Evolutionary conservation across 2,113 vertebrate genomes (phyloP).

Genomic region (Prietella phreatophila): DNA sequence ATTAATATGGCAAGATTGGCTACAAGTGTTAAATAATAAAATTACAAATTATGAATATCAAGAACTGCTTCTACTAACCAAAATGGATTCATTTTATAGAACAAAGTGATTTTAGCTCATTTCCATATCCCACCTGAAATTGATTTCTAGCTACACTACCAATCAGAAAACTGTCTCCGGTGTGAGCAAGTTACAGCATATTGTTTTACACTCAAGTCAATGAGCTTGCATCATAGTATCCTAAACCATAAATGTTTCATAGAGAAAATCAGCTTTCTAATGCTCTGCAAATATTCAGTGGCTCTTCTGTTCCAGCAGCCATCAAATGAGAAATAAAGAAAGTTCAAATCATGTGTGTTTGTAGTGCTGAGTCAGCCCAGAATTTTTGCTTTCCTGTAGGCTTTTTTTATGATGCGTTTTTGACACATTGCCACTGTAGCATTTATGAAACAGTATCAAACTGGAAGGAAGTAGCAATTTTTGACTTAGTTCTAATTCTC

Average conservation of each 20-base stretch:
- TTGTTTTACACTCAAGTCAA: neutral
- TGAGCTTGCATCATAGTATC: neutral
- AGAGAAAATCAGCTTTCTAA: slow-evolving; percentile 18
- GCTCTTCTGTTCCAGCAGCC: slow-evolving; percentile 29
- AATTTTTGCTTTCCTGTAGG: slow-evolving; percentile 33
- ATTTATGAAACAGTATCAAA: neutral
- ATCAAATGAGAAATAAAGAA: slow-evolving; percentile 39
- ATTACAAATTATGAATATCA: neutral
- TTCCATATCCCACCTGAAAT: neutral
- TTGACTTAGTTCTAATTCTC: neutral
- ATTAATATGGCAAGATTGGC: neutral
- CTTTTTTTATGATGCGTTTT: slow-evolving; percentile 30
- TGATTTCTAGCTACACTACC: neutral
- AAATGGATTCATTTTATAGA: neutral
- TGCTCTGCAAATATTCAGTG: slow-evolving; percentile 10
- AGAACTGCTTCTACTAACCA: neutral
- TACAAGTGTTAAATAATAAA: neutral
- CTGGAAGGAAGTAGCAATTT: neutral
- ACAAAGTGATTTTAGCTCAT: neutral
- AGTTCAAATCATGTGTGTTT: slow-evolving; percentile 22
- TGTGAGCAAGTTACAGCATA: neutral
- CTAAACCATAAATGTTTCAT: slow-evolving; percentile 5
- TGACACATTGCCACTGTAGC: slow-evolving; percentile 17
- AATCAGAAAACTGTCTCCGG: neutral
- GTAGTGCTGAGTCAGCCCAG: slow-evolving; percentile 36